Conservation (phyloP, 2,888 invertebrate genomes). For the Tetragnatha montana region DNA sequence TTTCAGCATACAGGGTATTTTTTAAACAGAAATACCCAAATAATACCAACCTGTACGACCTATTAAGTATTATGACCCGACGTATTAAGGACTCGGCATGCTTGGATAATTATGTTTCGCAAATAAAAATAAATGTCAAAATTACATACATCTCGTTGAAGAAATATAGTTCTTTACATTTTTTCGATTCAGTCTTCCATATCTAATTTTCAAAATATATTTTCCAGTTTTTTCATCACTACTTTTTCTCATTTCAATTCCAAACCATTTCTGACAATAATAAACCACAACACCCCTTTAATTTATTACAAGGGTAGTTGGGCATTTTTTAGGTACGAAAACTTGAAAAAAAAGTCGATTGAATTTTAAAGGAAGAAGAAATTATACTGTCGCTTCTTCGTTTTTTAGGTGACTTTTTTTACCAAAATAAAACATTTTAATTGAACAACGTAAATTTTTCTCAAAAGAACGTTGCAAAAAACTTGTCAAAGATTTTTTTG, state of each 20-base stretch:
- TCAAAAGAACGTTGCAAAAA: background rate
- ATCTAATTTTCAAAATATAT: background rate
- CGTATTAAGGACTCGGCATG: too few species aligned
- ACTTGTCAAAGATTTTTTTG: background rate
- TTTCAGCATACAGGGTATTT: too few species aligned
- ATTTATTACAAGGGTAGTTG: background rate
- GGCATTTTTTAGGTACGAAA: background rate
- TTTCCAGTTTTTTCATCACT: background rate
- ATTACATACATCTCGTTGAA: too few species aligned
- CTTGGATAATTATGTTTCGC: too few species aligned
- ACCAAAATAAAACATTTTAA: background rate
- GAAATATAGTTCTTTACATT: too few species aligned
- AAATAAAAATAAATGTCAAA: too few species aligned
- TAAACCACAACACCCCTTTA: background rate
- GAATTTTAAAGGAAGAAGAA: background rate
- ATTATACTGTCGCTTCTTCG: background rate
- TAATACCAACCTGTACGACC: too few species aligned
- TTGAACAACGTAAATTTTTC: background rate
- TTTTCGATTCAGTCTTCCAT: too few species aligned
- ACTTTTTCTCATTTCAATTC: background rate
- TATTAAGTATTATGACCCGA: too few species aligned
- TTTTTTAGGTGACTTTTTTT: background rate
- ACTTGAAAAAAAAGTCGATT: background rate
- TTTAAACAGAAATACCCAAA: too few species aligned
- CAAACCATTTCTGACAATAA: background rate